These are phyloP conservation scores for Ciconia nigra DNA, from an alignment of 2,797 vertebrate species.

Conservation along the genomic window DNA sequence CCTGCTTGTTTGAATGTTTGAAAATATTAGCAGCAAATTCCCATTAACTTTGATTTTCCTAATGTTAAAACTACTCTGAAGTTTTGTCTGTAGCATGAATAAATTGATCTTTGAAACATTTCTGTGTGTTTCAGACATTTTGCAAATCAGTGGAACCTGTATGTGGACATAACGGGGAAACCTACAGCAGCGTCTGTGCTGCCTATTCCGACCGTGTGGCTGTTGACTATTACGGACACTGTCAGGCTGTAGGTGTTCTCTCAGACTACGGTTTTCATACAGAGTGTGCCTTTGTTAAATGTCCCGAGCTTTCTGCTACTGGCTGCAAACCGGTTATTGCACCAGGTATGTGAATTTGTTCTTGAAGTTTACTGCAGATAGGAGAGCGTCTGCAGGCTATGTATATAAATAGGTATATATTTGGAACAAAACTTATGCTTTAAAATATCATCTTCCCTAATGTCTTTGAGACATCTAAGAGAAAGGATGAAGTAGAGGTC, in stretches of 20 bases:
- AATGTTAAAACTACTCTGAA: fast-evolving
- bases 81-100: fast-evolving
- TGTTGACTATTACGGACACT: constrained; percentile 85
- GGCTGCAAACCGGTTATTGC: constrained; percentile 86
- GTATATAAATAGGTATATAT: fast-evolving
- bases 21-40: no score
- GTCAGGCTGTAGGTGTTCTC: constrained; percentile 85
- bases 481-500: neutral
- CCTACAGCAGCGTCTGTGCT: constrained; percentile 86
- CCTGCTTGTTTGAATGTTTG: neutral
- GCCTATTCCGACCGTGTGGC: constrained; percentile 90
- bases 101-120: fast-evolving
- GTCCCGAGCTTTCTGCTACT: constrained; percentile 75
- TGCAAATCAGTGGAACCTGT: constrained; percentile 81
- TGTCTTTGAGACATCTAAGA: neutral
- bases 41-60: neutral
- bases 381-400: neutral
- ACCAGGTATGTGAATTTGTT: constrained; percentile 77
- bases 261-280: constrained; percentile 76
- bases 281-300: constrained; percentile 84
- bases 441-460: neutral
- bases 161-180: constrained; percentile 92
- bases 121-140: constrained; percentile 73
- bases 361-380: neutral
- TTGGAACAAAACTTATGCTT: neutral